Conservation (phyloP, 2,888 invertebrate species). For the Atrina japonica region DNA sequence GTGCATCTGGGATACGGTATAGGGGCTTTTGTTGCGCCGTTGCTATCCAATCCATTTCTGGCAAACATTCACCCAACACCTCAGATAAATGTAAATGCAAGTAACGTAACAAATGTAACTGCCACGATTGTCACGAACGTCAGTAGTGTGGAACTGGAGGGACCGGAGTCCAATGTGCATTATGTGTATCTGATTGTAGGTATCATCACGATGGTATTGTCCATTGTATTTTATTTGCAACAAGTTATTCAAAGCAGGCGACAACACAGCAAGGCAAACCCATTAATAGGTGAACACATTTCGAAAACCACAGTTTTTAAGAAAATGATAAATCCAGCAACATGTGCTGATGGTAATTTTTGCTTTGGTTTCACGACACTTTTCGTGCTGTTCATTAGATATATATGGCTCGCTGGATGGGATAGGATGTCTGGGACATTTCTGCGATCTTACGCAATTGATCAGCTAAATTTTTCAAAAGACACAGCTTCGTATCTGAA, state of each 20-base stretch:
- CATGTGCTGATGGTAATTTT: slow-evolving; percentile 52
- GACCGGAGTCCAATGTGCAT: slow-evolving; percentile 52
- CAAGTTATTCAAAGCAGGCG: too few relatives aligned
- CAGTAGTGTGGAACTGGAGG: neutral
- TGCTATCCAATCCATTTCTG: slow-evolving; percentile 63
- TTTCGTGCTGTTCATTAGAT: slow-evolving; percentile 52
- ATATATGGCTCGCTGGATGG: slow-evolving; percentile 56
- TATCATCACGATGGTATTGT: slow-evolving; percentile 38
- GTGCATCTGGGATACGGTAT: slow-evolving; percentile 68
- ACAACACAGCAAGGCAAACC: slow-evolving; percentile 16
- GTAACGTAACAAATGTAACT: neutral
- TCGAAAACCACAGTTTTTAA: slow-evolving; percentile 2
- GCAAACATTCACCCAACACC: slow-evolving; percentile 1
- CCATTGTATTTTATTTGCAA: slow-evolving; percentile 48
- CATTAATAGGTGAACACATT: neutral
- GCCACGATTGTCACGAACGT: neutral
- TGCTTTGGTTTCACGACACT: slow-evolving; percentile 52
- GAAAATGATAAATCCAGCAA: slow-evolving; percentile 52
- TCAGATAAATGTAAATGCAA: neutral
- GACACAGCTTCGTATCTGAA: slow-evolving; percentile 57
- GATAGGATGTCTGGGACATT: slow-evolving; percentile 62
- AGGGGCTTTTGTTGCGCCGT: slow-evolving; percentile 62
- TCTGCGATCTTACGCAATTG: slow-evolving; percentile 60
- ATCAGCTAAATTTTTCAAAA: slow-evolving; percentile 53
- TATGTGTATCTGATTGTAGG: slow-evolving; percentile 53